Percentiles rank a stretch among this genome's conserved stretches.
Conservation (phyloP, 2,888 invertebrate species). For the Silvanus unidentatus region DNA sequence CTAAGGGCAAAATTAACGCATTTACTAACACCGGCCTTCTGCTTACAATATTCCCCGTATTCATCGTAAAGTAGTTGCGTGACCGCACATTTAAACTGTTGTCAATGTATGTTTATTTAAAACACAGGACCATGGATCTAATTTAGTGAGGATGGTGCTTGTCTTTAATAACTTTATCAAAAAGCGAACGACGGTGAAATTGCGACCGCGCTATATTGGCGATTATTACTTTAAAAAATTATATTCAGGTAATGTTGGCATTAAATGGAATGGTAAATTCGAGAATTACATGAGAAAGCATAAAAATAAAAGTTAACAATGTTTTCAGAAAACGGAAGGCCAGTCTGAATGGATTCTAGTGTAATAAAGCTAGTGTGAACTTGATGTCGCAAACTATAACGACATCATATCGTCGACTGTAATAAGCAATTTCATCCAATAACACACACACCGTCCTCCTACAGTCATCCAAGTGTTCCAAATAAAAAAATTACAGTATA, state of each 20-base stretch:
- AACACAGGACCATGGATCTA: too few relatives aligned
- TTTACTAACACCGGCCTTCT: constrained; percentile 10
- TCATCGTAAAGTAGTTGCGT: constrained; percentile 7
- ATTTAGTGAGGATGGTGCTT: too few relatives aligned
- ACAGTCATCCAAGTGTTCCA: not conserved
- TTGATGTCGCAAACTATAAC: constrained; percentile 3
- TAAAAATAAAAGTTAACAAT: constrained; percentile 1
- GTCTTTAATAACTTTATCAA: too few relatives aligned
- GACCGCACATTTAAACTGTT: constrained; percentile 14
- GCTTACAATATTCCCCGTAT: constrained; percentile 6
- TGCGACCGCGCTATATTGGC: too few relatives aligned
- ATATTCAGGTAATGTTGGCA: too few relatives aligned
- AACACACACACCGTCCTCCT: constrained; percentile 1
- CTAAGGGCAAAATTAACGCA: constrained; percentile 19
- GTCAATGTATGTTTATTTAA: constrained; percentile 11
- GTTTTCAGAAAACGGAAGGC: not conserved
- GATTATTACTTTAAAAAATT: too few relatives aligned
- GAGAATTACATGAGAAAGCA: too few relatives aligned
- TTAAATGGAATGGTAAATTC: too few relatives aligned
- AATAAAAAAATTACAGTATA: not conserved
- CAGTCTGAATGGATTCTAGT: not conserved
- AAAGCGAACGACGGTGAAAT: too few relatives aligned
- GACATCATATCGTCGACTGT: constrained; percentile 1
- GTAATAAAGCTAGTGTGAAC: not conserved
- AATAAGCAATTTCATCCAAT: constrained; percentile 1